Evolutionary conservation across 2,113 vertebrate genomes (phyloP), one percentile per base, ranked within the genome.

Genomic region (Calonectris borealis): DNA sequence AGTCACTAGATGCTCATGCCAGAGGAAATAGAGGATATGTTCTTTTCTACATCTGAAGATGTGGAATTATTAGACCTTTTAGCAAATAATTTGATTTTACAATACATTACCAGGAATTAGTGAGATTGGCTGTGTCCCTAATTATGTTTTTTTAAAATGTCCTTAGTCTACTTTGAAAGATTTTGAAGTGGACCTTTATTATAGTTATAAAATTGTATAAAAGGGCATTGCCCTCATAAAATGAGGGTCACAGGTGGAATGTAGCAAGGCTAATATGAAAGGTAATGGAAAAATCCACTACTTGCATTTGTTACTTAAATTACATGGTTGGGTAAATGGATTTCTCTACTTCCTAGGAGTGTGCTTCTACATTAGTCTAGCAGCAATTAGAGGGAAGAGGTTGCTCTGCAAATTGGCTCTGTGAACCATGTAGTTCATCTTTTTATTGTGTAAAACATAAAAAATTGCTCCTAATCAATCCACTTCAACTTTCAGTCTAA

Each of bases 261-360:
- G 97, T 97, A 97, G 97, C 96, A 96, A 96, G 94, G 94, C 96
- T 98, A 98, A 99, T 98, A 98, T 97, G 98, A 98, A 97, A 97
- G 95, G 96, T 98, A 99, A 99, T 99, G 98, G 97, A 97, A 98
- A 99, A 99, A 99, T 98, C 98, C 98, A 98, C 97, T 98, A 97
- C 97, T 98, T 98, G 97, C 95, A 95, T 94, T 97, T 96, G 97
- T 98, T 98, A 95, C 98, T 98, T 98, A 98, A 98, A 98, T 98
- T 98, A 98, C 98, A 98, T 97, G 98, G 97, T 98, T 98, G 97
- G 97, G 98, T 97, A 99, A 99, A 99, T 98, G 98, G 98, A 96
- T 98, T 98, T 98, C 89, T 98, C 89, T 97, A 88, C 94, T 95
- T 97, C 90, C 96, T 90, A 94, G 96, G 95, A 96, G 96, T 97